Percentiles rank a stretch among this genome's conserved stretches.
Evolutionary conservation across 92 coral and sea anemone species (phyloP).

Genomic region (Bergia sp.): DNA sequence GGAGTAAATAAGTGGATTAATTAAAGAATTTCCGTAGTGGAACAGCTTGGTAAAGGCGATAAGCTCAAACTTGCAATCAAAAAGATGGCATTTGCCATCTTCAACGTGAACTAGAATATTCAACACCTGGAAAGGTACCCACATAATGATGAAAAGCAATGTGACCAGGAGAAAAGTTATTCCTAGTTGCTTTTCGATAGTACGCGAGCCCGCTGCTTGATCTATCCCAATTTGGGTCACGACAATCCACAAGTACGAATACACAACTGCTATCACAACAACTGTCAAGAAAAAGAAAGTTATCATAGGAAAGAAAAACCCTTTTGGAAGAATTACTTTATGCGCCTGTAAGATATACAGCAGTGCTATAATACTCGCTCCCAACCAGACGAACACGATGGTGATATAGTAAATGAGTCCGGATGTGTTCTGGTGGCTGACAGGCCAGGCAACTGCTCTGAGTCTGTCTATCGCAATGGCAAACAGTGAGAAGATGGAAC

Average conservation of each 20-base stretch:
- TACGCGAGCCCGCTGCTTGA: constrained; percentile 21
- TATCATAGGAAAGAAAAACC: constrained; percentile 39
- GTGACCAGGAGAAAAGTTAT: constrained; percentile 32
- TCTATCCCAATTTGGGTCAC: neutral
- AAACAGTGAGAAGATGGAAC: constrained; percentile 34
- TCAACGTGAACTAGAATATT: constrained; percentile 16
- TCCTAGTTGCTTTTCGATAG: constrained; percentile 31
- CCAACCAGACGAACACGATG: constrained; percentile 13
- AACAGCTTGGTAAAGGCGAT: constrained; percentile 34
- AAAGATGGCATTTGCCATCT: constrained; percentile 11
- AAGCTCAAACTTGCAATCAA: constrained; percentile 35
- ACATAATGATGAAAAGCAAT: constrained; percentile 26
- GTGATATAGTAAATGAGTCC: neutral
- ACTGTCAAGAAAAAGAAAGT: constrained; percentile 17
- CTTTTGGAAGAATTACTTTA: neutral
- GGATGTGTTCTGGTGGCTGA: neutral
- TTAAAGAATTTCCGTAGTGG: constrained; percentile 38
- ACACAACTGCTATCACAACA: constrained; percentile 16
- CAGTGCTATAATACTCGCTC: constrained; percentile 9
- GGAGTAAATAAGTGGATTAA: constrained; percentile 36
- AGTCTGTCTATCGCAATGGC: constrained; percentile 38
- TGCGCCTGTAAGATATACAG: neutral
- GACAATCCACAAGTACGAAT: constrained; percentile 14
- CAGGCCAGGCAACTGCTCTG: constrained; percentile 12
- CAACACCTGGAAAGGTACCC: constrained; percentile 36